Evolutionary conservation across 2,888 invertebrate species (phyloP).

Genomic region (Ormyrus pomaceus): DNA sequence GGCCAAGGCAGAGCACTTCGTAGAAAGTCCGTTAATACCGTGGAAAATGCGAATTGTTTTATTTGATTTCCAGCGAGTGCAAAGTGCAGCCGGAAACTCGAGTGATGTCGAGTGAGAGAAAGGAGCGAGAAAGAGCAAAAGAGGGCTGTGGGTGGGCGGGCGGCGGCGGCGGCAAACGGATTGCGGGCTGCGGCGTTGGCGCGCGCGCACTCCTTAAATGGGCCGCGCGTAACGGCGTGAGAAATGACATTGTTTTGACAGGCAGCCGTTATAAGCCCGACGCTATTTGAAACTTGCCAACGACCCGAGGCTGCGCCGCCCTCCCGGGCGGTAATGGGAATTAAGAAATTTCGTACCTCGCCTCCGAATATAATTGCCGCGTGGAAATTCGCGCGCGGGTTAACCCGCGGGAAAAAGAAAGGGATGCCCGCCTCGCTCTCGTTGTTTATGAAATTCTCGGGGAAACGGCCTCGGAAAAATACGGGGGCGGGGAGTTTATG

Average conservation of each 20-base stretch:
- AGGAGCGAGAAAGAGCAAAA: not conserved
- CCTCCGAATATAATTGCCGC: no score
- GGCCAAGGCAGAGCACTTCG: not conserved
- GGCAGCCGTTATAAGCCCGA: constrained; percentile 60
- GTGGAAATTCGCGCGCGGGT: no score
- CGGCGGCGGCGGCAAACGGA: not conserved
- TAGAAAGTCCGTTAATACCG: constrained; percentile 44
- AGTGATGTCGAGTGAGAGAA: constrained; percentile 56
- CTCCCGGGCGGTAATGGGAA: not conserved
- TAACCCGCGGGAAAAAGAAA: no score
- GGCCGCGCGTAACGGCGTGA: constrained; percentile 65
- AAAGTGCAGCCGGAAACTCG: constrained; percentile 57
- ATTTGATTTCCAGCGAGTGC: constrained; percentile 60
- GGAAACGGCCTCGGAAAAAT: no score
- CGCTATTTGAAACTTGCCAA: constrained; percentile 58
- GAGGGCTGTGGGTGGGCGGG: not conserved
- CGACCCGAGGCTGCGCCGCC: not conserved
- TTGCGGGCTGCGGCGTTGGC: not conserved
- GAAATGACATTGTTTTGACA: constrained; percentile 72
- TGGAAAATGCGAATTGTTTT: constrained; percentile 61
- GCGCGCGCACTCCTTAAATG: constrained; percentile 16
- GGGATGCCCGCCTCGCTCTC: no score
- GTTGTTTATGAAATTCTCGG: no score
- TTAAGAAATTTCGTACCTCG: constrained; percentile 3
- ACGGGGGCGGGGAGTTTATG: no score